Percentiles rank a stretch among this genome's conserved stretches.
Evolutionary conservation across 1,140 invertebrate species (phyloP).

Genomic region (Capitella teleta): DNA sequence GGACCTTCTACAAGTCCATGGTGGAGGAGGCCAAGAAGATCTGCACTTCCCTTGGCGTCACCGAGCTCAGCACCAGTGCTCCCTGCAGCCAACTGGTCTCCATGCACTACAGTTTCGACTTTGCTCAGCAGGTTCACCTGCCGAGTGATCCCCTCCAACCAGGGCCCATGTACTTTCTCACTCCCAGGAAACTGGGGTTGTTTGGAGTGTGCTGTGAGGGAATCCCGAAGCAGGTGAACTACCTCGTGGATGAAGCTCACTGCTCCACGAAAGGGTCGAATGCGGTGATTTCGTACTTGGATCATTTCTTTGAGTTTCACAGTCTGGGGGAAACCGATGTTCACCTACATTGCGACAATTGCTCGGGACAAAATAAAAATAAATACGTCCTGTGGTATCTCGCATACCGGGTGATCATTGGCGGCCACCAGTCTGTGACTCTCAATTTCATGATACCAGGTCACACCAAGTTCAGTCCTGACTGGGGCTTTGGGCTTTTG

Average conservation of each 20-base stretch:
- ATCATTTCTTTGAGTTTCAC: slow-evolving; percentile 15
- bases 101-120: slow-evolving; percentile 11
- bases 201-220: slow-evolving; percentile 12
- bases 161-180: slow-evolving; percentile 7
- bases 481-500: slow-evolving; percentile 22
- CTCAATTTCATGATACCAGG: slow-evolving; percentile 19
- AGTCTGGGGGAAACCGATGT: slow-evolving; percentile 12
- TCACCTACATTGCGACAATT: slow-evolving; percentile 11
- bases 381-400: slow-evolving; percentile 19
- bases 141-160: slow-evolving; percentile 9
- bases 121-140: slow-evolving; percentile 9
- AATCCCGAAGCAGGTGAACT: slow-evolving; percentile 16
- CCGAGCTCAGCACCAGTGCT: neutral
- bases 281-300: slow-evolving; percentile 12
- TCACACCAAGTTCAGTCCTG: slow-evolving; percentile 24
- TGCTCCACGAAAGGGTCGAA: slow-evolving; percentile 14
- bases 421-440: slow-evolving; percentile 12
- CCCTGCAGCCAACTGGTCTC: slow-evolving; percentile 3
- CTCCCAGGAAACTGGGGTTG: slow-evolving; percentile 7
- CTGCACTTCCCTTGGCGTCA: neutral
- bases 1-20: slow-evolving; percentile 1
- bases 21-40: neutral
- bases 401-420: slow-evolving; percentile 15
- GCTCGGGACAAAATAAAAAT: slow-evolving; percentile 21
- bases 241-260: slow-evolving; percentile 17